Conservation (phyloP, 2,888 invertebrate species). For the Pristionchus japonicus region DNA sequence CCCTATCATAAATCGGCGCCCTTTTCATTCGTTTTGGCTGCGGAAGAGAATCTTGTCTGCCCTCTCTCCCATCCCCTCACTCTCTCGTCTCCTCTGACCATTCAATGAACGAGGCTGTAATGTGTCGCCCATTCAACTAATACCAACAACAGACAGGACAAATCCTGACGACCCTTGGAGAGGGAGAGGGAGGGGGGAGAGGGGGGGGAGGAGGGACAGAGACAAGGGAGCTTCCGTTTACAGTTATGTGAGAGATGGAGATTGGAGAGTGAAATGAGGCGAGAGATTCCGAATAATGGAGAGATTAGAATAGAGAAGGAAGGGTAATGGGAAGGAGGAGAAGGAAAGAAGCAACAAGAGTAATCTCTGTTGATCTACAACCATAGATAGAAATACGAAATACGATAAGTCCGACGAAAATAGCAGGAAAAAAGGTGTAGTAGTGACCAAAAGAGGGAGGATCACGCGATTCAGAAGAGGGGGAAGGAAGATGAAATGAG, state of each 20-base stretch:
- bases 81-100: background rate
- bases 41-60: background rate
- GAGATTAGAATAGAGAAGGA: background rate
- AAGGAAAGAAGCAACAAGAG: background rate
- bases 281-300: background rate
- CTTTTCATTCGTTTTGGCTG: background rate
- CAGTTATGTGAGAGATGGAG: constrained; percentile 4
- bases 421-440: background rate
- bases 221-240: constrained; percentile 26
- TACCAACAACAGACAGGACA: constrained; percentile 29
- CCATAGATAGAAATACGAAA: background rate
- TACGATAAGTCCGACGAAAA: background rate
- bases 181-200: background rate
- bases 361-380: background rate
- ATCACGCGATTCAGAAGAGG: background rate
- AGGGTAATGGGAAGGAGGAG: background rate
- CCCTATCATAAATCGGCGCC: constrained; percentile 32
- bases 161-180: background rate
- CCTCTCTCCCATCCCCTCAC: background rate
- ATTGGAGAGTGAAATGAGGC: constrained; percentile 31
- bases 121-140: constrained; percentile 30
- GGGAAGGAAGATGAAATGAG: constrained; percentile 6
- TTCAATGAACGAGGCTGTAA: background rate
- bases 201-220: background rate
- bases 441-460: background rate